These are phyloP conservation scores for Drosophila koepferae DNA, from an alignment of 2,888 invertebrate species.

Conservation along the genomic window DNA sequence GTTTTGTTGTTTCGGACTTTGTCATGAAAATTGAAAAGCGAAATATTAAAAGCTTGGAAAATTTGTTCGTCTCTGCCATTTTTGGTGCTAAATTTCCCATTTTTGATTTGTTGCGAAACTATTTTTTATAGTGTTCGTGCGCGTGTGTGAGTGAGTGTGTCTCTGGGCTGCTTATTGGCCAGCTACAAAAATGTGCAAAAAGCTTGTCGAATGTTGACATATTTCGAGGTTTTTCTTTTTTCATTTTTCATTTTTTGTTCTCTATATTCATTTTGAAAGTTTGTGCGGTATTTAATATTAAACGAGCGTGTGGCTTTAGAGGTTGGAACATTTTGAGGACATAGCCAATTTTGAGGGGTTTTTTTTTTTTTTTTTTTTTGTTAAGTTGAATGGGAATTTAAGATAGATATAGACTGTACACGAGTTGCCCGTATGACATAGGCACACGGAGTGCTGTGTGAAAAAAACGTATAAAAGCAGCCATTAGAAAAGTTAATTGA, in stretches of 20 bases:
- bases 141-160: constrained; percentile 2
- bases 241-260: background rate
- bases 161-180: constrained; percentile 35
- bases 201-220: constrained; percentile 70
- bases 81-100: constrained; percentile 49
- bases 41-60: constrained; percentile 39
- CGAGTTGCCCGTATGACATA: constrained; percentile 4
- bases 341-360: background rate
- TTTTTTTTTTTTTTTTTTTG: constrained; percentile 17
- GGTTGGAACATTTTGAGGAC: background rate
- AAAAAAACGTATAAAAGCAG: background rate
- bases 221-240: constrained; percentile 43
- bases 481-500: constrained; percentile 18
- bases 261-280: constrained; percentile 33
- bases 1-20: constrained; percentile 64
- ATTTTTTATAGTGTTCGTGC: constrained; percentile 36
- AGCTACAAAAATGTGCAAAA: constrained; percentile 51
- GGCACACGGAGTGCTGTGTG: background rate
- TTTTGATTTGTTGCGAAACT: constrained; percentile 70
- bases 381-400: constrained; percentile 26
- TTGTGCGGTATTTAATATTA: constrained; percentile 45
- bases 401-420: constrained; percentile 2
- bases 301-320: constrained; percentile 9
- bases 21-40: constrained; percentile 24
- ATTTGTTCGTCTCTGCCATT: constrained; percentile 25